Evolutionary conservation across 2,113 vertebrate genomes (phyloP), one percentile per base, ranked within the genome.

Genomic region (Solenodon paradoxus): DNA sequence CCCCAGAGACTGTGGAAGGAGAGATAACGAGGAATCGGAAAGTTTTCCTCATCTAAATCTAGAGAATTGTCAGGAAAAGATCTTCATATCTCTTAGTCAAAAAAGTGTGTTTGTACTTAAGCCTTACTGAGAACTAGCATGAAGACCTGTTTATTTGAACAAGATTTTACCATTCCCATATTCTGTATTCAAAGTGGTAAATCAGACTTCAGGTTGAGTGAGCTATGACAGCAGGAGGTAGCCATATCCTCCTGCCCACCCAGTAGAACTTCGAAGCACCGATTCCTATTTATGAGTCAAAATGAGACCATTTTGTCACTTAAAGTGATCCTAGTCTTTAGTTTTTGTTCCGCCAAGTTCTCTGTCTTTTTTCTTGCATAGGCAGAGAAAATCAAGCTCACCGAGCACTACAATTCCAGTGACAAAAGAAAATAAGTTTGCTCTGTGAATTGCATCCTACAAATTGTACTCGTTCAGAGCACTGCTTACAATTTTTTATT

Each of bases 381-480:
- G 55, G n/a, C 51, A 89, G 15, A 5, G 17, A 74, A 85, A 57
- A 75, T 69, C 38, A 57, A 91, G 57, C 17, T 94, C 74, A 17
- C 61, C 57, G 35, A 87, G 9, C 53, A 95, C 47, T 30, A 71
- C 57, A 55, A 87, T 35, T 55, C 64, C 32, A 77, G 47, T 30
- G 40, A 96, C 61, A 47, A 28, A 28, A 75, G 22, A 45, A 94
- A 88, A 84, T 22, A 75, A 35, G 53, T 74, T 75, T 95, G 64
- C 59, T 90, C 82, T 92, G 53, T 72, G 38, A 95, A 80, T 68
- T 78, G 75, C 26, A 69, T 51, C 59, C 57, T 79, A 61, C 42
- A 68, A 20, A 94, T 83, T 79, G 40, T 55, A 42, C 19, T 68
- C 66, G 32, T 63, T 94, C 47, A n/a, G 59, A 28, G 35, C 63